Evolutionary conservation across 2,113 vertebrate genomes (phyloP).

Genomic region (Callipepla californica): DNA sequence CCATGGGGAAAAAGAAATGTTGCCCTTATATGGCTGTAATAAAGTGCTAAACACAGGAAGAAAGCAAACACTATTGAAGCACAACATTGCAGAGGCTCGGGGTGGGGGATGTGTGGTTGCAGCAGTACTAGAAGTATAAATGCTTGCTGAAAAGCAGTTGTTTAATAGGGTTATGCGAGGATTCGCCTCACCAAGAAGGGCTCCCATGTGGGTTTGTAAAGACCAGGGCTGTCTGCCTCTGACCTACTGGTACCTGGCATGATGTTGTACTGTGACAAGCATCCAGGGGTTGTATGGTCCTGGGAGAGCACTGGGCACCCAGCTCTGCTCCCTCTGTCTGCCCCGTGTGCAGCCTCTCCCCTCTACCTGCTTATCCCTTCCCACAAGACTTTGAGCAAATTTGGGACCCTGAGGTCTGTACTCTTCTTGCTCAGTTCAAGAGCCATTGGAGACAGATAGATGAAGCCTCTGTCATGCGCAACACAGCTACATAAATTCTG

Average conservation of each 20-base stretch:
- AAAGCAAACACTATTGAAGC: rapidly evolving
- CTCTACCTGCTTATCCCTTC: background rate
- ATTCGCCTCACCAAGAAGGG: background rate
- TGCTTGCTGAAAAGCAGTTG: rapidly evolving
- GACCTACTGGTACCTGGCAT: background rate
- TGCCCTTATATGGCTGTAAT: background rate
- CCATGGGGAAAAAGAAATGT: background rate
- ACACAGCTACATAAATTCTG: background rate
- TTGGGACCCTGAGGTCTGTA: background rate
- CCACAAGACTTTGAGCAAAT: background rate
- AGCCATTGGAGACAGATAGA: background rate
- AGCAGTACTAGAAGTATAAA: rapidly evolving
- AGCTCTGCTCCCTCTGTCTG: too few species aligned
- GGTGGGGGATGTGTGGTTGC: rapidly evolving
- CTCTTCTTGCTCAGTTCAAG: background rate
- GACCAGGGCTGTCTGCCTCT: background rate
- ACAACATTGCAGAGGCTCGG: rapidly evolving
- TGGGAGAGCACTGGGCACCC: background rate
- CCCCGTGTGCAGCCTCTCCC: background rate
- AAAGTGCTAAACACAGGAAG: background rate
- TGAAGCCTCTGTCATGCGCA: rapidly evolving
- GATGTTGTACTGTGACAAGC: background rate
- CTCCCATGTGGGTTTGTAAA: rapidly evolving
- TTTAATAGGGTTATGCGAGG: background rate
- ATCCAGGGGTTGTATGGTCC: background rate